Percentiles rank a stretch among this genome's conserved stretches.
Conservation (phyloP, 2,113 vertebrate species). For the Scomber japonicus region DNA sequence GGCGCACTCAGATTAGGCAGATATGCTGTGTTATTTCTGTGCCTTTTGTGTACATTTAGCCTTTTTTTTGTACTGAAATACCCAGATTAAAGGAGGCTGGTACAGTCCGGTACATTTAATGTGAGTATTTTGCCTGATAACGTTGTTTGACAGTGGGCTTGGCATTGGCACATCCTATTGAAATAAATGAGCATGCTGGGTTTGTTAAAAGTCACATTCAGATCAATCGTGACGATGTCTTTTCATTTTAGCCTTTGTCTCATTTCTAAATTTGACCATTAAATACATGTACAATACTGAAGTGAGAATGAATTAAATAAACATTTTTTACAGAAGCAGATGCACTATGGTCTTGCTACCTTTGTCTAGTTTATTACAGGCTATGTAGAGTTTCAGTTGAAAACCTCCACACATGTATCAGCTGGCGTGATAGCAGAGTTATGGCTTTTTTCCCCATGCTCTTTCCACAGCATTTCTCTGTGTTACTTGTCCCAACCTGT, state of each 20-base stretch:
- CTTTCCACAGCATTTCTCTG: conserved; percentile 10
- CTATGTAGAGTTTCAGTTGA: background rate
- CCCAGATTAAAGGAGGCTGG: background rate
- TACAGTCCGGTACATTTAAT: background rate
- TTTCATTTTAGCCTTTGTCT: too few species aligned
- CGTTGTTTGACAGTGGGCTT: background rate
- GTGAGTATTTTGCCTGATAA: background rate
- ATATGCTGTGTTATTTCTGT: background rate
- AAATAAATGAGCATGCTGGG: too few species aligned
- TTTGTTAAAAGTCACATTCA: too few species aligned
- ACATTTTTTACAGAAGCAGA: background rate
- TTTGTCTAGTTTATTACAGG: conserved; percentile 20
- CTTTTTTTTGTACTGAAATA: background rate
- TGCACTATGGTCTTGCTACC: background rate
- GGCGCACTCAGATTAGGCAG: background rate
- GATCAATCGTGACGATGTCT: too few species aligned
- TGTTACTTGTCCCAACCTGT: conserved; percentile 24
- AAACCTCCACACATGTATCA: background rate
- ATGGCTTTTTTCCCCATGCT: conserved; percentile 7
- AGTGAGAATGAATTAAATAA: too few species aligned
- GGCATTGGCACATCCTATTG: too few species aligned
- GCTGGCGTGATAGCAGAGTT: background rate
- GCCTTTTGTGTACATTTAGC: too few species aligned
- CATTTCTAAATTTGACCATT: too few species aligned
- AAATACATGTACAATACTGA: too few species aligned